These are phyloP conservation scores for Ernsta delagoae DNA, from an alignment of 2,888 invertebrate species.

Conservation along the genomic window DNA sequence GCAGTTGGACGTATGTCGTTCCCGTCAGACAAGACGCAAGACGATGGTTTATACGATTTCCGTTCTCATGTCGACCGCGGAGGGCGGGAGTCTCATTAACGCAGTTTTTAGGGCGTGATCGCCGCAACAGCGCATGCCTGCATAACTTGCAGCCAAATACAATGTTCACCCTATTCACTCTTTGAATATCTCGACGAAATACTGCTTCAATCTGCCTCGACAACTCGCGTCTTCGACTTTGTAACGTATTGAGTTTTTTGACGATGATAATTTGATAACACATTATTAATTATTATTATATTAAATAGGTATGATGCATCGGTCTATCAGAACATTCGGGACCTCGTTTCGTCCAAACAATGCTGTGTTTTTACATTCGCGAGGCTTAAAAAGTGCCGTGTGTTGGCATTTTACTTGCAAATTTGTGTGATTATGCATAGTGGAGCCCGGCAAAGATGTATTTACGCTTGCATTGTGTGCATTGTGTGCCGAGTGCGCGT, in stretches of 20 bases:
- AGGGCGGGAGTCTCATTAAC: slow-evolving; percentile 68
- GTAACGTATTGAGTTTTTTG: slow-evolving; percentile 56
- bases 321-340: slow-evolving; percentile 41
- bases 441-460: slow-evolving; percentile 71
- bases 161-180: slow-evolving; percentile 55
- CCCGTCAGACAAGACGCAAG: slow-evolving; percentile 48
- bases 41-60: slow-evolving; percentile 72
- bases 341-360: slow-evolving; percentile 58
- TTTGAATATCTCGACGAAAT: slow-evolving; percentile 46
- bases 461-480: slow-evolving; percentile 76
- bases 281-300: no score
- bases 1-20: slow-evolving; percentile 25
- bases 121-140: slow-evolving; percentile 77
- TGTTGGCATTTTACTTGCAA: slow-evolving; percentile 79
- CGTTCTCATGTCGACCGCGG: slow-evolving; percentile 67
- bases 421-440: slow-evolving; percentile 77
- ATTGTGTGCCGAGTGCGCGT: slow-evolving; percentile 62
- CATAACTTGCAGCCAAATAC: slow-evolving; percentile 72
- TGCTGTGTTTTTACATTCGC: slow-evolving; percentile 71
- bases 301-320: slow-evolving; percentile 38
- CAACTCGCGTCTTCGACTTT: slow-evolving; percentile 58
- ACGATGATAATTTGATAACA: slow-evolving; percentile 47
- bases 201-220: slow-evolving; percentile 40
- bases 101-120: slow-evolving; percentile 80
- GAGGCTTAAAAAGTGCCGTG: slow-evolving; percentile 74